Evolutionary conservation across 2,797 vertebrate genomes (phyloP), one percentile per base, ranked within the genome.

Genomic region (Enteromius paludinosus): DNA sequence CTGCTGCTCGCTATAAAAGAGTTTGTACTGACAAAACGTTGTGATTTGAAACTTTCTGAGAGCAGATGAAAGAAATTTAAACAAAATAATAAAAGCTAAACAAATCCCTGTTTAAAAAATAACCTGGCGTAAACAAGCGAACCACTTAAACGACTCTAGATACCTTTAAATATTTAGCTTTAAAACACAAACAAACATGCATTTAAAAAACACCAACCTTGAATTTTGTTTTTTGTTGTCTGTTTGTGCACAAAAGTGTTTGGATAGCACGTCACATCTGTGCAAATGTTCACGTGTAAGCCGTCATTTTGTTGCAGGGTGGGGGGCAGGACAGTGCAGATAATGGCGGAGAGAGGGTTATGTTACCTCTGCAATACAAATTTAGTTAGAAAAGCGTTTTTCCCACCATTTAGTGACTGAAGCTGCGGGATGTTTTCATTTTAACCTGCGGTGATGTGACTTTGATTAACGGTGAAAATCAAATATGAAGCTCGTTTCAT

Each of bases 391-490:
- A 43, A 66, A 80, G 66, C 11, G 64, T 71, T 43, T 43, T 30
- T 83, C 56, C 61, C 62, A 75, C 62, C 77, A 79, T 75, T 83
- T 70, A 76, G 71, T 35, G 73, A 2, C 52, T 47, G 62, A 54
- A 33, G 64, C 74, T 78, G 30, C 52, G 45, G 65, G 45, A 43
- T 12, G 64, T 68, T 82, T 86, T 74, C n/a, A 59, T 79, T 85
- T 68, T 41, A 68, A 52, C 54, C 45, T 76, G 64, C 82, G 81
- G 87, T 83, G 84, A 76, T 84, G 83, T 84, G 85, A 85, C 86
- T 86, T 88, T 91, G 85, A 87, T 89, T 90, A 86, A 85, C 73
- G 86, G 59, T 85, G 86, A 80, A 79, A 84, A 86, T 73, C 41
- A 84, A 88, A 85, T 66, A 45, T 56, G 64, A 64, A 65, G 33